A percentile compares a stretch with the other conserved stretches of the same genome.
Conservation (phyloP, 2,888 invertebrate genomes). For the Megaustenia siamemsis region DNA sequence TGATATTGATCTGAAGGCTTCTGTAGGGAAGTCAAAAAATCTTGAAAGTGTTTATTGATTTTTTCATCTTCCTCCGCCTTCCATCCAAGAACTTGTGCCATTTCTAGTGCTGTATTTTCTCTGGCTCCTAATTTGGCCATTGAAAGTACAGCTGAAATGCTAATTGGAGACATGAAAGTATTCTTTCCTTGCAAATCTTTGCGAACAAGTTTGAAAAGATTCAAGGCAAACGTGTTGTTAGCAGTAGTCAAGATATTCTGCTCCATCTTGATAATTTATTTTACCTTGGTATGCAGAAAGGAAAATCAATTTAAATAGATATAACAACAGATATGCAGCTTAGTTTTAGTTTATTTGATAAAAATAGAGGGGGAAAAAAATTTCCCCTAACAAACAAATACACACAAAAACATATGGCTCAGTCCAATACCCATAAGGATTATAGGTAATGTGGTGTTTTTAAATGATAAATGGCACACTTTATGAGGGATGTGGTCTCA, state of each 20-base stretch:
- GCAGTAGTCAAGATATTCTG: conserved; percentile 45
- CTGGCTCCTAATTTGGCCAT: conserved; percentile 80
- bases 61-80: not conserved
- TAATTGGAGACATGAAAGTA: conserved; percentile 79
- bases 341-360: too few relatives aligned
- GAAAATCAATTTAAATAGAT: too few relatives aligned
- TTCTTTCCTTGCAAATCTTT: conserved; percentile 56
- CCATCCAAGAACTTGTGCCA: conserved; percentile 60
- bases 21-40: conserved; percentile 33
- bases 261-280: conserved; percentile 22
- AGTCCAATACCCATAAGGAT: too few relatives aligned
- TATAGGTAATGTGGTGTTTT: too few relatives aligned
- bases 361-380: too few relatives aligned
- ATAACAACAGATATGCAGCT: too few relatives aligned
- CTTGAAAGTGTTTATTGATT: conserved; percentile 41
- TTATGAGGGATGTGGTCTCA: too few relatives aligned
- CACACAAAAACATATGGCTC: too few relatives aligned
- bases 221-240: conserved; percentile 56
- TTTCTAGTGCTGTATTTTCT: conserved; percentile 75
- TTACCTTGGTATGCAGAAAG: too few relatives aligned
- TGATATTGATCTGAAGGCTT: conserved; percentile 57
- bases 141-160: conserved; percentile 79
- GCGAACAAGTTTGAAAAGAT: conserved; percentile 46
- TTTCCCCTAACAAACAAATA: too few relatives aligned
- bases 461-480: too few relatives aligned